Evolutionary conservation across 2,113 vertebrate species (phyloP), one percentile per base, ranked within the genome.

Genomic region (Amphilophus citrinellus): DNA sequence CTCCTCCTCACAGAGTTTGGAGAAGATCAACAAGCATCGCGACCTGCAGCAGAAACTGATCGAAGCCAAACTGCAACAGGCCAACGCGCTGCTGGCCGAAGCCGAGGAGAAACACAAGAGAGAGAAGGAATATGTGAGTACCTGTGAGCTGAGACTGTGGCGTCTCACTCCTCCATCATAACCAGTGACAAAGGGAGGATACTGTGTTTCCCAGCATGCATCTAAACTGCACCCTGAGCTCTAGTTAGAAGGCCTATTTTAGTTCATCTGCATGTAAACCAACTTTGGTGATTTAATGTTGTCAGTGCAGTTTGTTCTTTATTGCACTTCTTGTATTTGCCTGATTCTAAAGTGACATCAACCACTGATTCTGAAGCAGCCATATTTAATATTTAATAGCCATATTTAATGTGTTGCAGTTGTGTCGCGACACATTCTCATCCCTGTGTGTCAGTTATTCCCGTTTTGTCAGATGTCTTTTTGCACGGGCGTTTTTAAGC

Each of bases 71-170:
- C 94, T 99, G 60, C 96, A 97, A 84, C 97, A 99, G 92, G 97
- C 97, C 3, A 96, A 97, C 83, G 96, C 97, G 78, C 93, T 96
- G 93, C 97, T 99, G 94, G 94, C 95, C 56, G 97, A 98, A 77
- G 96, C 97, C 0, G 96, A 97, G 87, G 97, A 97, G 61, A 97
- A 95, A 65, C 98, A 99, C 94, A 95, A 91, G 60, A 93, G 97
- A n/a, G 98, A 99, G 92, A 99, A 98, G 82, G 98, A 99, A 97
- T 99, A 98, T 5, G 98, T 99, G 97, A 94, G 93, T 96, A 2
- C 35, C 35, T 7, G 1, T 6, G 35, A 35, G 35, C 6, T 35
- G 32, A 35, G 32, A 32, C 30, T 47, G 44, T 47, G 39, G 39
- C 0, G 42, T 44, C 42, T 13, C 11, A 71, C 24, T 11, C 15